Base-by-base conservation (phyloP, 1,140 invertebrate genomes). In the Argopecten irradians region DNA sequence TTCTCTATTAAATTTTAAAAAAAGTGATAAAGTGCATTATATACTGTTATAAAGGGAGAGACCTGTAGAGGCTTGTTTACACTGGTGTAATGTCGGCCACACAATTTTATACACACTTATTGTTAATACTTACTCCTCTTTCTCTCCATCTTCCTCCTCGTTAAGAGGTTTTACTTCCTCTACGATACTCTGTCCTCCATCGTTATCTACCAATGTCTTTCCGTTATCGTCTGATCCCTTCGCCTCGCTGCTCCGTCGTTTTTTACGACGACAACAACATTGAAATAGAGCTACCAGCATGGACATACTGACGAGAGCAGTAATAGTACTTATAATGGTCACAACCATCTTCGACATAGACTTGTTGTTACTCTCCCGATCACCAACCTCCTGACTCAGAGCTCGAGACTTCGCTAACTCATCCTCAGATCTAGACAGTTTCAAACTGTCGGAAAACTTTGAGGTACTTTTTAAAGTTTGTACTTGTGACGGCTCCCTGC, bases 181-280 rank as follows among this genome's bases (percentile, higher is more conserved):
- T 14, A 34, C 82, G 14, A 34, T 34, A 16, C 85, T 41, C 83
- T 86, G 41, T 55, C 82, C 22, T 84, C 46, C 3, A 35, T 43
- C 9, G 43, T 36, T n/a, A 19, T 85, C 33, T 85, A 82, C 89
- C 11, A 34, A 82, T 41, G 84, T 90, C 82, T 86, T 36, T 28
- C 36, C 39, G 34, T 28, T 71, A 28, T 36, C 35, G 82, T 88
- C 90, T 9, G 82, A 71, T 13, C 86, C 87, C 41, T 85, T 86
- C 34, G 82, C 19, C 0, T 86, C 36, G 32, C 39, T 33, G 43
- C 35, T 86, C 28, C 86, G 39, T 33, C 87, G 83, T n/a, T 71
- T 71, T 39, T 91, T 91, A 39, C 90, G 89, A 16, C 89, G 87
- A 91, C 93, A 93, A 91, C 93, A 94, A 89, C 93, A 94, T 55